Evolutionary conservation across 2,797 vertebrate species (phyloP).

Genomic region (Danio albolineatus): DNA sequence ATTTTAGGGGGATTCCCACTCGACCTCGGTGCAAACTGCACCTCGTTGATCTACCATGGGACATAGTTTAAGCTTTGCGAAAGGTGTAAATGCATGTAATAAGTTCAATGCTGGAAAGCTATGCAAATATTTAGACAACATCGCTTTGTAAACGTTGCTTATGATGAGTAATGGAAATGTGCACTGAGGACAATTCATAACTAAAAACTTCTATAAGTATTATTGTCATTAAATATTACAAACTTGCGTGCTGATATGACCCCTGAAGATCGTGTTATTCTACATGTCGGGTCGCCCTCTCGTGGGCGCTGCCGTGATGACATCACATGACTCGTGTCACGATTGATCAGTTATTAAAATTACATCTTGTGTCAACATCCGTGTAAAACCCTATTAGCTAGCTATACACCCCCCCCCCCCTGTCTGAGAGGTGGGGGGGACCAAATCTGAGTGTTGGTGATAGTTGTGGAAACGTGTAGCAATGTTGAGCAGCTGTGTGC

Average conservation of each 20-base stretch:
- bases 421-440: too few species aligned
- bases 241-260: background rate
- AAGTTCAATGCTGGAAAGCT: background rate
- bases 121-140: background rate
- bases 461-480: too few species aligned
- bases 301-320: conserved; percentile 10
- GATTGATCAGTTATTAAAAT: background rate
- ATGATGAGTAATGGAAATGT: background rate
- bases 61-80: background rate
- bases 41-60: conserved; percentile 1
- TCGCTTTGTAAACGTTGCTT: background rate
- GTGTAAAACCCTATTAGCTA: too few species aligned
- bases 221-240: background rate
- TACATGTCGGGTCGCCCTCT: conserved; percentile 11
- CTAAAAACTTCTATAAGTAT: background rate
- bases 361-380: too few species aligned
- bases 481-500: too few species aligned
- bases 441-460: too few species aligned
- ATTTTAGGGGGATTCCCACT: conserved; percentile 68
- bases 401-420: too few species aligned
- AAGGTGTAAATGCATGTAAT: too few species aligned
- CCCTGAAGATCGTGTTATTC: background rate
- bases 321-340: conserved; percentile 3
- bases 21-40: conserved; percentile 26
- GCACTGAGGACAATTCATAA: background rate